Conservation (phyloP, 2,797 vertebrate genomes). For the Forpus xanthops region DNA sequence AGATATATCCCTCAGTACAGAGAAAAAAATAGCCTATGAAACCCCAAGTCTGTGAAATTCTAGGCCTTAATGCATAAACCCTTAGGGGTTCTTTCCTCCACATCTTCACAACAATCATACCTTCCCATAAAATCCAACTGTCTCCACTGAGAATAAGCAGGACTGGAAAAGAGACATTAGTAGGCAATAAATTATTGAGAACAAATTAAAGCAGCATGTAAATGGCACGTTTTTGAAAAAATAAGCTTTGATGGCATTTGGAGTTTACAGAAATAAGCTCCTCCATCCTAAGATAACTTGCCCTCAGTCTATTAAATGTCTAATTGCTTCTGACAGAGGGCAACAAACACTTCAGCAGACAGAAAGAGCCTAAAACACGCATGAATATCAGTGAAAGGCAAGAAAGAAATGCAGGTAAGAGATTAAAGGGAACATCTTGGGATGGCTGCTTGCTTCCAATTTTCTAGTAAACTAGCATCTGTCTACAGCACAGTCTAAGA, state of each 20-base stretch:
- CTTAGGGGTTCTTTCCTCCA: not conserved
- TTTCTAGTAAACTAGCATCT: not conserved
- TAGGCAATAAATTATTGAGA: slow-evolving; percentile 68
- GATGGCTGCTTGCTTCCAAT: not conserved
- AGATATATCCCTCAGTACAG: not conserved
- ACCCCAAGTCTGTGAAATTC: not conserved
- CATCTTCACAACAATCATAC: not conserved
- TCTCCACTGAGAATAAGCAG: slow-evolving; percentile 39
- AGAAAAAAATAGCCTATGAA: not conserved
- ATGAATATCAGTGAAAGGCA: slow-evolving; percentile 7
- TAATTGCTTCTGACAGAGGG: slow-evolving; percentile 39
- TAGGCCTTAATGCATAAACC: not conserved
- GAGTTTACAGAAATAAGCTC: slow-evolving; percentile 37
- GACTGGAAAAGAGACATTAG: not conserved
- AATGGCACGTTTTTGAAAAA: slow-evolving; percentile 41
- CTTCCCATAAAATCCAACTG: slow-evolving; percentile 13
- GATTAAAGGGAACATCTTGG: not conserved
- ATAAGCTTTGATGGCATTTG: slow-evolving; percentile 23
- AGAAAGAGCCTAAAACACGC: slow-evolving; percentile 6
- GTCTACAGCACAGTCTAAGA: not conserved
- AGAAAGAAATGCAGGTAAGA: not conserved
- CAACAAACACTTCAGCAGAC: slow-evolving; percentile 42
- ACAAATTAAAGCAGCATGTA: slow-evolving; percentile 20
- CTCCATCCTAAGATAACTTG: not conserved
- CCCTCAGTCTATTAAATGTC: not conserved